A percentile compares a stretch with the other conserved stretches of the same genome.
Conservation (phyloP, 2,888 invertebrate species). For the Deilephila elpenor region DNA sequence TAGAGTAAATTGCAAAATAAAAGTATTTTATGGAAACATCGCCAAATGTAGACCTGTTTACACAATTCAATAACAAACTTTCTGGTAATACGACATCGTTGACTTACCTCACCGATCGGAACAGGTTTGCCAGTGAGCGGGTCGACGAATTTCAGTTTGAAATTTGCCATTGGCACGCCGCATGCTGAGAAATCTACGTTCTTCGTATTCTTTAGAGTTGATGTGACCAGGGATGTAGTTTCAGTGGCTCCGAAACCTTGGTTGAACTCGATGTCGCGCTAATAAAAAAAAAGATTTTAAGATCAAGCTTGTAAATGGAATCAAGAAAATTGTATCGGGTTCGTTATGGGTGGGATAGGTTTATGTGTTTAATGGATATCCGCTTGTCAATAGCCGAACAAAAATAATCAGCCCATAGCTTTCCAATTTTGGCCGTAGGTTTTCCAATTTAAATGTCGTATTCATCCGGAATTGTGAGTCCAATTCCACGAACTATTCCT, state of each 20-base stretch:
- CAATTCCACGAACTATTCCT: no score
- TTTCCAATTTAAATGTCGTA: no score
- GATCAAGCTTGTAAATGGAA: no score
- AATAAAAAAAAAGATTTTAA: slow-evolving; percentile 38
- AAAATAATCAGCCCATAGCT: no score
- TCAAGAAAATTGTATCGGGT: no score
- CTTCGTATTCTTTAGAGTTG: slow-evolving; percentile 56
- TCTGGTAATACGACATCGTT: neutral
- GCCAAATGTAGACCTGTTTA: neutral
- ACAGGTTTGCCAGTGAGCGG: slow-evolving; percentile 64
- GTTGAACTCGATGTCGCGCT: slow-evolving; percentile 68
- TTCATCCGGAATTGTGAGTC: no score
- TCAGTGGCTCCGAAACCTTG: slow-evolving; percentile 79
- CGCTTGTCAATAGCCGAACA: no score
- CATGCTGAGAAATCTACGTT: slow-evolving; percentile 65
- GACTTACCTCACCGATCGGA: slow-evolving; percentile 69
- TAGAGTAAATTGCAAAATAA: no score
- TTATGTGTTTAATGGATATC: no score
- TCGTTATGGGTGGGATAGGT: no score
- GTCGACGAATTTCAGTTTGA: slow-evolving; percentile 67
- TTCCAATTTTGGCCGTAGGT: no score
- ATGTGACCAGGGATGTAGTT: slow-evolving; percentile 65
- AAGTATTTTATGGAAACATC: no score
- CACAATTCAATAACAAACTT: neutral
- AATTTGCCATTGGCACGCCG: slow-evolving; percentile 65